Conservation (phyloP, 2,113 vertebrate genomes). For the Megalops atlanticus region DNA sequence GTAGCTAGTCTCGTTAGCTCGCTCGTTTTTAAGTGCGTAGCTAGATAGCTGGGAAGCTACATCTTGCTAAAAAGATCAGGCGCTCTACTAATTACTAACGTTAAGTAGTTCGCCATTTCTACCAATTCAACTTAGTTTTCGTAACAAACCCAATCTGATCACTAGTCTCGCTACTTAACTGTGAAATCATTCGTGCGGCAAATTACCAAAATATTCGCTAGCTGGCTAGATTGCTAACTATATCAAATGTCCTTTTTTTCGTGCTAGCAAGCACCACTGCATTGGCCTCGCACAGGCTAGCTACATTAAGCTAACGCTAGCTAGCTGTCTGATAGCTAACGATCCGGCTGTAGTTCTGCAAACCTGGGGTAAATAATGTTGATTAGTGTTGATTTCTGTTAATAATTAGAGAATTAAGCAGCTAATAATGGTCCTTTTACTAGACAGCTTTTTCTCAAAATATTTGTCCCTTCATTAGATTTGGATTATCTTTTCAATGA, state of each 20-base stretch:
- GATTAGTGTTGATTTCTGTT: background rate
- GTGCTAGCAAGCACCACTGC: constrained; percentile 15
- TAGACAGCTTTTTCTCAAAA: background rate
- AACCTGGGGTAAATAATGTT: constrained; percentile 32
- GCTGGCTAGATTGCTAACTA: background rate
- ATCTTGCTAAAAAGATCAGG: constrained; percentile 19
- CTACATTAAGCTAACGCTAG: constrained; percentile 3
- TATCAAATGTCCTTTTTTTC: background rate
- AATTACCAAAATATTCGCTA: background rate
- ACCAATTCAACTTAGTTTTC: background rate
- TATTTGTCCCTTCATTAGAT: constrained; percentile 24
- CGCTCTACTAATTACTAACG: constrained; percentile 5
- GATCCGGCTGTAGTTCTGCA: constrained; percentile 22
- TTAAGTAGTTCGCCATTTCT: background rate
- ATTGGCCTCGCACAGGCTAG: constrained; percentile 2
- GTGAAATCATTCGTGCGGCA: background rate
- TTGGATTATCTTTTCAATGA: constrained; percentile 25
- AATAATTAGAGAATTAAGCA: constrained; percentile 31
- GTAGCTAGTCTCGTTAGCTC: background rate
- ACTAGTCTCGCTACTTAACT: background rate
- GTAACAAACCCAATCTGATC: background rate
- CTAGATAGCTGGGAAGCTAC: constrained; percentile 26
- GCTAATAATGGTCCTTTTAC: constrained; percentile 22
- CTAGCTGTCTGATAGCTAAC: constrained; percentile 10
- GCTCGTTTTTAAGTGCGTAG: constrained; percentile 28